These are phyloP conservation scores for Choloepus didactylus DNA, from an alignment of 2,797 vertebrate genomes.

Conservation along the genomic window DNA sequence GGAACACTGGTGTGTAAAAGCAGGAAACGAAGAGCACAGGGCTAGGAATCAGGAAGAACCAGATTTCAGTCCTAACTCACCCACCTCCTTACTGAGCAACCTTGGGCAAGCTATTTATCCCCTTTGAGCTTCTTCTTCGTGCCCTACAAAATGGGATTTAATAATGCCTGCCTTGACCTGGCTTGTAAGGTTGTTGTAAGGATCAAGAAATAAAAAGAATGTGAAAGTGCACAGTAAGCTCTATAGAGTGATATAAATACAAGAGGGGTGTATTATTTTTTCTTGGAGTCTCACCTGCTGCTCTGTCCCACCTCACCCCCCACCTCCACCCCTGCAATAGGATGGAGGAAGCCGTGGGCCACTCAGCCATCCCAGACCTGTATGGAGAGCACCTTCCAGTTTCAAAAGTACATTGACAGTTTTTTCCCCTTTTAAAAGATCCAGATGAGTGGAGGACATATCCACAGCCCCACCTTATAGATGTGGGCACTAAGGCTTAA, in stretches of 20 bases:
- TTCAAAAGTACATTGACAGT: background rate
- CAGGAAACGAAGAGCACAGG: background rate
- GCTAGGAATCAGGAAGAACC: background rate
- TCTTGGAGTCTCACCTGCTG: background rate
- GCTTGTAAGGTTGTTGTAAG: slow-evolving; percentile 19
- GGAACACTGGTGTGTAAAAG: background rate
- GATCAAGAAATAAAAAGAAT: slow-evolving; percentile 59
- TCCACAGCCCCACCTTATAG: slow-evolving; percentile 17
- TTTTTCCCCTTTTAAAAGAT: slow-evolving; percentile 10
- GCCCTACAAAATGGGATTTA: background rate
- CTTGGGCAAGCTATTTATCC: background rate
- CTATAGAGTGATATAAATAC: background rate
- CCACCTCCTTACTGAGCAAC: background rate
- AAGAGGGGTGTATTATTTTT: background rate
- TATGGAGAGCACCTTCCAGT: background rate
- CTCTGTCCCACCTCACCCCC: background rate
- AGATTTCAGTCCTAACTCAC: background rate
- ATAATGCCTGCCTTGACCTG: background rate
- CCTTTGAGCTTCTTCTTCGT: slow-evolving; percentile 15
- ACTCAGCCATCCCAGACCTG: background rate
- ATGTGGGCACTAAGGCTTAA: slow-evolving; percentile 11
- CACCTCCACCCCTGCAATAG: background rate
- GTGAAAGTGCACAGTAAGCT: slow-evolving; percentile 4
- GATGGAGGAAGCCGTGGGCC: background rate
- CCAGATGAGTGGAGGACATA: background rate